These are phyloP conservation scores for Prenolepis imparis DNA, from an alignment of 2,888 invertebrate species.

Conservation along the genomic window DNA sequence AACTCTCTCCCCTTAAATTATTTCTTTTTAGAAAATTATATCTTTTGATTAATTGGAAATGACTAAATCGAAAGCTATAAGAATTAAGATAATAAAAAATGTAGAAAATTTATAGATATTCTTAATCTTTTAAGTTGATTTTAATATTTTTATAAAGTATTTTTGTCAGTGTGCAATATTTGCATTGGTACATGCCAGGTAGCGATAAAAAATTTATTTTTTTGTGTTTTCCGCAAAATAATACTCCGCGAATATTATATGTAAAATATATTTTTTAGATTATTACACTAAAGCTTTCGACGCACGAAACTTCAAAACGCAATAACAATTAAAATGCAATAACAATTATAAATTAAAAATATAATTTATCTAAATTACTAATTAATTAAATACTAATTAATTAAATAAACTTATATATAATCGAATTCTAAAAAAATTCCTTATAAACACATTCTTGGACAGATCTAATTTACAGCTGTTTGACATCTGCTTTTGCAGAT, in stretches of 20 bases:
- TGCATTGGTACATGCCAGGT: neutral
- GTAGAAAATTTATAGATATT: neutral
- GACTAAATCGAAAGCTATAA: neutral
- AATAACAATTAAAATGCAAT: neutral
- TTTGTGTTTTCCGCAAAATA: neutral
- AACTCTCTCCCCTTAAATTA: neutral
- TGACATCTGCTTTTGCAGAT: conserved; percentile 5
- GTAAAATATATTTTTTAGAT: neutral
- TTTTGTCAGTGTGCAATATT: neutral
- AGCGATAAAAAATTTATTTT: conserved; percentile 1
- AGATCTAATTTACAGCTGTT: conserved; percentile 3
- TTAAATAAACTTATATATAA: too few species aligned
- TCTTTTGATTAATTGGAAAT: neutral
- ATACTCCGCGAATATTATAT: conserved; percentile 1
- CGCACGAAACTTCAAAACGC: neutral
- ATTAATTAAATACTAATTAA: too few species aligned
- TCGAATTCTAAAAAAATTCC: neutral
- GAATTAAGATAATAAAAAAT: too few species aligned
- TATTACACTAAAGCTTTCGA: neutral
- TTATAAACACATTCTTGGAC: neutral
- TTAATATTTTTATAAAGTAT: neutral
- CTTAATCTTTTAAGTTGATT: conserved; percentile 8
- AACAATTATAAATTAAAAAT: neutral
- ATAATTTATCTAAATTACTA: neutral
- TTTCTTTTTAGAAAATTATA: neutral